Base-by-base conservation (phyloP, 2,113 vertebrate genomes). In the Megalops atlanticus region DNA sequence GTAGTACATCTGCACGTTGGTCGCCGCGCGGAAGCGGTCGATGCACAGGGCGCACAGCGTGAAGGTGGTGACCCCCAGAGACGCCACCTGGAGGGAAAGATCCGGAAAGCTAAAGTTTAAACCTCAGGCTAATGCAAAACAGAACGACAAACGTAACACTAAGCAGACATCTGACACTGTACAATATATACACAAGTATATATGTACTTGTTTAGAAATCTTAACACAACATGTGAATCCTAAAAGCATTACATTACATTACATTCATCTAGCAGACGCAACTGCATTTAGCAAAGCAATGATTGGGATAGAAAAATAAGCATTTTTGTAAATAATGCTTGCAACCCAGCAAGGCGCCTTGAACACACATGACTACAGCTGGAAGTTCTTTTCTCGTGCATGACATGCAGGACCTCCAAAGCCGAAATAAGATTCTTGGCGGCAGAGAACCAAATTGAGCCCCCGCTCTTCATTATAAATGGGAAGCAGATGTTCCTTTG, bases 1-100 rank as follows among this genome's bases (percentile, higher is more conserved):
- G 0, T 99, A 99, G 77, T 98, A 98, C 95, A 98, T 96, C 93
- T 96, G 96, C 27, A 99, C 95, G 0, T 99, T 98, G 89, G 95
- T 96, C 89, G 98, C 98, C 0, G 97, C 97, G 0, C 97, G 96
- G 47, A 98, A 98, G 0, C 98, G 96, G 84, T 99, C 98, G 0
- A 99, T 99, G 86, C 98, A 99, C 27, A 99, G 94, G 0, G 98
- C 98, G 0, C 97, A 99, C 0, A 99, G 90, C 0, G 98, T 99
- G 91, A 99, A 99, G 0, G 98, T 99, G 0, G 97, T 99, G 81
- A 99, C 96, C 36, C 98, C 98, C 0, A 99, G 94, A 33, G 97
- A 98, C 0, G 95, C 95, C 12, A 99, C 98, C 98, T 99, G 91
- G 16, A 45, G 41, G 76, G n/a, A 39, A 47, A 75, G 70, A 33